Evolutionary conservation across 2,113 vertebrate species (phyloP), one percentile per base, ranked within the genome.

Genomic region (Scophthalmus maximus): DNA sequence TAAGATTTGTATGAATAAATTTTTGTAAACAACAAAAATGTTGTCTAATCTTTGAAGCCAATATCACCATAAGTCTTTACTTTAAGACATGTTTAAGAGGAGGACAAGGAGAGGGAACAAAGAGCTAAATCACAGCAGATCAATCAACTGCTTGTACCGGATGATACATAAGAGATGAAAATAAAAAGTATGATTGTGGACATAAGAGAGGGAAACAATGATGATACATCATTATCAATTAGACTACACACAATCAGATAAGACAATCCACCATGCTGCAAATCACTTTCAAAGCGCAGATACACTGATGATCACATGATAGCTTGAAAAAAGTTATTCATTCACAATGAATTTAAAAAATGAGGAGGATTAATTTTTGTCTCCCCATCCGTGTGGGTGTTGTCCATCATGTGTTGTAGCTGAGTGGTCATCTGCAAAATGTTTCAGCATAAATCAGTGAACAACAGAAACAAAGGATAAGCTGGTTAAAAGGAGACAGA

Each of bases 1-100:
- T 97, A 97, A 96, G 93, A 95, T 98, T 98, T 98, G 95, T 97
- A 97, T 98, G 94, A 98, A 98, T 98, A 97, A 97, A 98, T 96
- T 98, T 99, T 99, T 98, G 94, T 97, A 98, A 97, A 96, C 96
- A 97, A 98, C 92, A 94, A 92, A 87, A 93, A 92, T 63, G 95
- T 94, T 47, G 96, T 97, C 95, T 96, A 96, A 94, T 98, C 94
- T 95, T 97, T 98, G 95, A 93, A 93, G 89, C 89, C 23, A 61
- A 53, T 86, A 78, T 75, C 73, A 83, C 59, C 56, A 66, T 57
- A 52, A 77, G 51, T 62, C 52, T 65, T 67, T 81, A 36, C 2
- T 30, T n/a, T 42, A 58, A 68, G 72, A 62, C 62, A 66, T 47
- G n/a, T n/a, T 7, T 53, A 38, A 50, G 32, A 44, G 36, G 34